Evolutionary conservation across 2,888 invertebrate species (phyloP).

Genomic region (Cryptocephalus moraei): DNA sequence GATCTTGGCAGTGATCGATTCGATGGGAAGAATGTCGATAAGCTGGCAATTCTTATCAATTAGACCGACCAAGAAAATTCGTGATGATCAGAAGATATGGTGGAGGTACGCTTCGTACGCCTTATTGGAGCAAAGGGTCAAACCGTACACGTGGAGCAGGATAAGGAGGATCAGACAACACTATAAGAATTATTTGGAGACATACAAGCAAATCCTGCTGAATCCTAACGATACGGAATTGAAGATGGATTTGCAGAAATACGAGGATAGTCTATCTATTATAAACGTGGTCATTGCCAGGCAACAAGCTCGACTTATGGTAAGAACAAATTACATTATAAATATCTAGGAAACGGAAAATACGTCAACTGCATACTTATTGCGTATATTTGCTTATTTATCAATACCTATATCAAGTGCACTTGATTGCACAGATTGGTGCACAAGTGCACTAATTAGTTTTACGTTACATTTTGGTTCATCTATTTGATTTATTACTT

Average conservation of each 20-base stretch:
- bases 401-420: no score
- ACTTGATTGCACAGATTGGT: no score
- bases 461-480: no score
- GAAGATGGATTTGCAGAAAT: constrained; percentile 60
- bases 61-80: constrained; percentile 34
- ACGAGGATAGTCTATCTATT: constrained; percentile 64
- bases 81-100: constrained; percentile 54
- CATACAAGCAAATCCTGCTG: constrained; percentile 59
- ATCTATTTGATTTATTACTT: no score
- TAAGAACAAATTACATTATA: constrained; percentile 25
- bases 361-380: no score
- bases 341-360: no score
- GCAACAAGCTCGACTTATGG: constrained; percentile 70
- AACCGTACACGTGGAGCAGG: constrained; percentile 64
- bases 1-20: constrained; percentile 45
- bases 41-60: constrained; percentile 46
- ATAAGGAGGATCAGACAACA: constrained; percentile 57
- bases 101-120: constrained; percentile 68
- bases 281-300: constrained; percentile 68
- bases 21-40: constrained; percentile 53
- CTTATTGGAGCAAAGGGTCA: constrained; percentile 58
- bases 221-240: constrained; percentile 65
- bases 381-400: no score
- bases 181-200: constrained; percentile 57
- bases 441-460: no score